Base-by-base conservation (phyloP, 2,888 invertebrate species). In the Caenorhabditis uteleia region DNA sequence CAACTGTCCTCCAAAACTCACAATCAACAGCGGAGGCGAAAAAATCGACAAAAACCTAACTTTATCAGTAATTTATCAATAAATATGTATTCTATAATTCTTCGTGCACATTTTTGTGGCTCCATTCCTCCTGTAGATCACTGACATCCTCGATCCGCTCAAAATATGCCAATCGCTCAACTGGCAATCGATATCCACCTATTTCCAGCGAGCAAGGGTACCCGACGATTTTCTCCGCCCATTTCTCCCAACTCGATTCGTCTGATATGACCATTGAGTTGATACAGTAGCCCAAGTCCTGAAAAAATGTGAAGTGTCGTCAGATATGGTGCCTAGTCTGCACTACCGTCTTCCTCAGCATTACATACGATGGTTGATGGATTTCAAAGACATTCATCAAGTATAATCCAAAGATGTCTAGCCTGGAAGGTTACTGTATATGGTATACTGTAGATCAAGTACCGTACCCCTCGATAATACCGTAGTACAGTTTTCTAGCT, bases 391-490 rank as follows among this genome's bases (percentile, higher is more conserved):
- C 48, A 12, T 43, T 55, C 50, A 47, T 51, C 4, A 56, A n/a
- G 18, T 62, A 62, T 20, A 62, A 10, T 14, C 56, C 57, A 18
- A 64, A 64, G 5, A 64, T 14, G 21, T 64, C 57, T 4, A 64
- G 31, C 23, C 61, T 62, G 44, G 0, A 56, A 56, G 23, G 31
- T 21, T 18, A 39, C 20, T 23, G 14, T 42, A 29, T 29, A n/a
- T 4, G 4, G 21, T 33, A 31, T 50, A 3, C 21, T n/a, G 42
- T 46, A 34, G 43, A 7, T 12, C 6, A n/a, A 42, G 7, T 8
- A 10, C 23, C 23, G 25, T 14, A 65, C 55, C 58, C 54, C 5
- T 54, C 27, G 10, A 59, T 16, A 0, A 47, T 42, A 0, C 45
- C 54, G 33, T 36, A 65, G 31, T 49, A 43, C 23, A 21, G 42